These are phyloP conservation scores for Cliona cf. orientalis DNA, from an alignment of 37 sponge, comb jelly and placozoan species.

Conservation along the genomic window DNA sequence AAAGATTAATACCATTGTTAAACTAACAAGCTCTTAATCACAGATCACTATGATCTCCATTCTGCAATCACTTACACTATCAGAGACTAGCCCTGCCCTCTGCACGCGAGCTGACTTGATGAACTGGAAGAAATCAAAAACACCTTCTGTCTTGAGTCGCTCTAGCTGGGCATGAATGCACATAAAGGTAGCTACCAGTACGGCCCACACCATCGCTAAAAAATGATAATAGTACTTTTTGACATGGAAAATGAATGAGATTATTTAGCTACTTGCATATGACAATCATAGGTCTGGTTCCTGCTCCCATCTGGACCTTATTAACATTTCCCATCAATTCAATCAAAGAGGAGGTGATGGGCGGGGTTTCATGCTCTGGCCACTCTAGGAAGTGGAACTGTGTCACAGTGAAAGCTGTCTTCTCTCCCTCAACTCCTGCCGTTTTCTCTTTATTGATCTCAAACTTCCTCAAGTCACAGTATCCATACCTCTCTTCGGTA, in stretches of 20 bases:
- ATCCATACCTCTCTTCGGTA: conserved; percentile 5
- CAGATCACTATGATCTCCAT: too few relatives aligned
- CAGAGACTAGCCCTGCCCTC: too few relatives aligned
- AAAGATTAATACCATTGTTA: not conserved
- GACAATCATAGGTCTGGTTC: conserved; percentile 67
- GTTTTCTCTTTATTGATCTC: conserved; percentile 33
- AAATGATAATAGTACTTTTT: too few relatives aligned
- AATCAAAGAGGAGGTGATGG: conserved; percentile 36
- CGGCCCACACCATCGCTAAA: too few relatives aligned
- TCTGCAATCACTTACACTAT: too few relatives aligned
- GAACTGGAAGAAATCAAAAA: too few relatives aligned
- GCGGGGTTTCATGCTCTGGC: conserved; percentile 44
- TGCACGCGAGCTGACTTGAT: too few relatives aligned
- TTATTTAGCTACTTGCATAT: conserved; percentile 70
- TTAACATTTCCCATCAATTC: conserved; percentile 47
- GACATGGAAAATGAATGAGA: too few relatives aligned
- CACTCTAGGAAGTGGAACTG: conserved; percentile 47
- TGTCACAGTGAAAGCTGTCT: conserved; percentile 17
- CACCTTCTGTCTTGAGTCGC: too few relatives aligned
- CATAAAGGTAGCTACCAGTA: too few relatives aligned
- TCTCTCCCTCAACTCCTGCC: not conserved
- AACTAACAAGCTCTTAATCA: not conserved
- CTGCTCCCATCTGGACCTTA: conserved; percentile 51
- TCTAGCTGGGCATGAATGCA: conserved; percentile 54
- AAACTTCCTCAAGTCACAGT: conserved; percentile 44